Percentiles rank a stretch among this genome's conserved stretches.
These are phyloP conservation scores for Xanthia icteritia DNA, from an alignment of 2,888 invertebrate species.

Conservation along the genomic window DNA sequence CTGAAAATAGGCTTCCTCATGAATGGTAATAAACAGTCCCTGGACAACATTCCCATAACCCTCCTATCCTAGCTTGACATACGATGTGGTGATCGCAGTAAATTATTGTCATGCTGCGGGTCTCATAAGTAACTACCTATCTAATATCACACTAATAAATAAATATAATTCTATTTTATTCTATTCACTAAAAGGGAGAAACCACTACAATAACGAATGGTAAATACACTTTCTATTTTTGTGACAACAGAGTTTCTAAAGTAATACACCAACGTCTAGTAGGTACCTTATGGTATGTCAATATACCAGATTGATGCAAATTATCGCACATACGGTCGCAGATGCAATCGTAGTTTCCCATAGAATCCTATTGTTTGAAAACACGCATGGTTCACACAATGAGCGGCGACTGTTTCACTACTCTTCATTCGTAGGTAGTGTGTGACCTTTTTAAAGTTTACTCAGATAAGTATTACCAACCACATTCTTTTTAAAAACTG, in stretches of 20 bases:
- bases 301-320: conserved; percentile 35
- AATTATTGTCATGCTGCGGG: not conserved
- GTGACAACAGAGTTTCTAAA: conserved; percentile 36
- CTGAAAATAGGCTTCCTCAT: not conserved
- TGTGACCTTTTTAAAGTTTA: not conserved
- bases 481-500: not conserved
- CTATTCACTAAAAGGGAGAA: conserved; percentile 10
- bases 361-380: conserved; percentile 11
- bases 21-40: not conserved
- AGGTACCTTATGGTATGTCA: conserved; percentile 8
- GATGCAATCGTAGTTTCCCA: conserved; percentile 11
- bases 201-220: conserved; percentile 1
- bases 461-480: not conserved
- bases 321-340: conserved; percentile 12
- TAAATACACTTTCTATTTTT: conserved; percentile 19
- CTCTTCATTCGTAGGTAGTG: not conserved
- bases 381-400: not conserved
- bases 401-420: not conserved
- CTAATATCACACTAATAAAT: not conserved
- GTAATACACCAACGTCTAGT: not conserved
- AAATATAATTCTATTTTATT: too few relatives aligned
- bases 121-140: not conserved
- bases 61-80: not conserved
- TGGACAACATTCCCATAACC: not conserved
- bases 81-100: not conserved